Conservation (phyloP, 1,140 invertebrate genomes). For the Trichomalopsis sarcophagae region DNA sequence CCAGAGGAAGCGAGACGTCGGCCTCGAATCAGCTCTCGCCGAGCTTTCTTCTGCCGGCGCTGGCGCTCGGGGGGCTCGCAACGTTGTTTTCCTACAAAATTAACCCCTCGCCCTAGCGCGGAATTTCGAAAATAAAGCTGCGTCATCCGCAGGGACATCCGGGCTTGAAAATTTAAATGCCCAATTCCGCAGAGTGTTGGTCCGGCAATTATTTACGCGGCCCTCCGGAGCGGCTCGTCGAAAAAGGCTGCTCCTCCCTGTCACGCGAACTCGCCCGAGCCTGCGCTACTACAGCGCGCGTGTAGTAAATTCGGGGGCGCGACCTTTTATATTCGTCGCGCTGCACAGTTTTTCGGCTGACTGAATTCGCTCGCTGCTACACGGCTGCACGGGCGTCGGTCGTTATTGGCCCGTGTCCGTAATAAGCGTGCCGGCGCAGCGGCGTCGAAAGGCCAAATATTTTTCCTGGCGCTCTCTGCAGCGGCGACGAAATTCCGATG, state of each 20-base stretch:
- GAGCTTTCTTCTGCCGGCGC: constrained; percentile 26
- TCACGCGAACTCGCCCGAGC: neutral
- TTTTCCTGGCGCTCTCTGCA: neutral
- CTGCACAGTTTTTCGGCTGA: neutral
- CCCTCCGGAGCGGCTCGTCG: neutral
- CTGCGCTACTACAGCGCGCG: neutral
- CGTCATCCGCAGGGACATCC: too few relatives aligned
- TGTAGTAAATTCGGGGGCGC: neutral
- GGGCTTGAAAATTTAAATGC: constrained; percentile 29
- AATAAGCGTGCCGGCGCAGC: neutral
- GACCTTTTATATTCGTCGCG: constrained; percentile 1
- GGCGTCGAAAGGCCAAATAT: constrained; percentile 46
- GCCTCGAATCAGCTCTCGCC: constrained; percentile 7
- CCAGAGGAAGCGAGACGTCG: constrained; percentile 4
- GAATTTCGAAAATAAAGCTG: neutral
- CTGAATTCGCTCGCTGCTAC: neutral
- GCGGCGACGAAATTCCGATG: neutral
- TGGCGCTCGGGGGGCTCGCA: constrained; percentile 26
- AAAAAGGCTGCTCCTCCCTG: neutral
- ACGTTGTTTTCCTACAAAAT: constrained; percentile 52
- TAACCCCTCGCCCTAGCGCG: constrained; percentile 31
- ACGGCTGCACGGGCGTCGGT: neutral
- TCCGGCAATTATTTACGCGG: constrained; percentile 17
- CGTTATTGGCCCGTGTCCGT: neutral
- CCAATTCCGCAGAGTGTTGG: constrained; percentile 15